Percentiles rank a stretch among this genome's conserved stretches.
Conservation (phyloP, 2,797 vertebrate genomes). For the Lutjanus campechanus region DNA sequence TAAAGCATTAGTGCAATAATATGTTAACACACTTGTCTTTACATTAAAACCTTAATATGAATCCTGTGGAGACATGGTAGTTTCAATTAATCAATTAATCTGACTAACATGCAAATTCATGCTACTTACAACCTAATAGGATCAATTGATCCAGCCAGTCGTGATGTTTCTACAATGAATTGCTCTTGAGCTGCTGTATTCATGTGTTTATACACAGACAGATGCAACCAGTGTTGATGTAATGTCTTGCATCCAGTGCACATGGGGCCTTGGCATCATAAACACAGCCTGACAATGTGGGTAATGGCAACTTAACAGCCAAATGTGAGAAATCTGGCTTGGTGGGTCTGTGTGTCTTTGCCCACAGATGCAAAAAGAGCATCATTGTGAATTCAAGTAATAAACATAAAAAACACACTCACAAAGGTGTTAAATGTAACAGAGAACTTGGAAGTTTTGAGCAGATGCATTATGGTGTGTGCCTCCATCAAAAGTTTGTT, state of each 20-base stretch:
- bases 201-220: slow-evolving; percentile 25
- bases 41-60: slow-evolving; percentile 27
- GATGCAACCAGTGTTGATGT: slow-evolving; percentile 13
- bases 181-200: background rate
- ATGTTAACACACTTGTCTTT: slow-evolving; percentile 45
- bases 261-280: background rate
- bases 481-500: background rate
- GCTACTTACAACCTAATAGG: slow-evolving; percentile 11
- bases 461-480: slow-evolving; percentile 3
- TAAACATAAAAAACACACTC: slow-evolving; percentile 2
- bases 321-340: slow-evolving; percentile 27
- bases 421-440: background rate
- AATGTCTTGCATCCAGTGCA: slow-evolving; percentile 7
- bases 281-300: slow-evolving; percentile 32
- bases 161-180: background rate
- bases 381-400: slow-evolving; percentile 1
- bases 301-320: slow-evolving; percentile 16
- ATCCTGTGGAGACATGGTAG: slow-evolving; percentile 9
- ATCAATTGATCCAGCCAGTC: background rate
- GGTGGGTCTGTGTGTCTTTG: slow-evolving; percentile 27
- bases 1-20: slow-evolving; percentile 49
- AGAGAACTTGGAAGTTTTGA: slow-evolving; percentile 7
- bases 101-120: slow-evolving; percentile 34
- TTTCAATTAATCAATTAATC: slow-evolving; percentile 42
- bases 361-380: slow-evolving; percentile 22